phyloP scores from a whole-genome alignment of 2,888 invertebrate species.

The Drosophila anomelani region DNA sequence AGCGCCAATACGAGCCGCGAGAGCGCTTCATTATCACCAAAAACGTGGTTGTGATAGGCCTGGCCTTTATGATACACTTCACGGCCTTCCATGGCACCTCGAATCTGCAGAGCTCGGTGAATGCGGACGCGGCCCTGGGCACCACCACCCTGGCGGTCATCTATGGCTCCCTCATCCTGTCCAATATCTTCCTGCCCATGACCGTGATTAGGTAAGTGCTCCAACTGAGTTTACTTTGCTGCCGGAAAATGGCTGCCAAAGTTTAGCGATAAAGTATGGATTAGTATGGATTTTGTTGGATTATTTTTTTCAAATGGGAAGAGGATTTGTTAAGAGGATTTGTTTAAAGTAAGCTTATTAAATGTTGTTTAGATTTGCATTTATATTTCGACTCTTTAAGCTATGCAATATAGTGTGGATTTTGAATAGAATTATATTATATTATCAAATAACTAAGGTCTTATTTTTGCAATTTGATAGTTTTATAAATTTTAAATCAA shows the following conservation, averaged over 20 bases:
- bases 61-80: slow-evolving; percentile 96
- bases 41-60: slow-evolving; percentile 93
- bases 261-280: neutral
- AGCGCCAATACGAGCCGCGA: slow-evolving; percentile 85
- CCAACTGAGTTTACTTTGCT: neutral
- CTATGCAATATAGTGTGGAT: no score
- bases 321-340: neutral
- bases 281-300: neutral
- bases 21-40: slow-evolving; percentile 92
- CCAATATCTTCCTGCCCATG: slow-evolving; percentile 95
- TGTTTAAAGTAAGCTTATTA: neutral
- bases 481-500: no score
- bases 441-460: no score
- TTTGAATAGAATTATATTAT: no score
- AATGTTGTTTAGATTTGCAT: neutral
- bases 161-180: slow-evolving; percentile 94
- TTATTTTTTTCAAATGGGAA: neutral
- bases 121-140: slow-evolving; percentile 92
- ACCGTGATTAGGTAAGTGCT: slow-evolving; percentile 90
- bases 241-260: neutral
- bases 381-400: neutral
- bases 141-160: slow-evolving; percentile 93
- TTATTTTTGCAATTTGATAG: no score
- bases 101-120: slow-evolving; percentile 93
- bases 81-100: slow-evolving; percentile 95